Evolutionary conservation across 2,888 invertebrate genomes (phyloP), one percentile per base, ranked within the genome.

Genomic region (Drosophila atripex): DNA sequence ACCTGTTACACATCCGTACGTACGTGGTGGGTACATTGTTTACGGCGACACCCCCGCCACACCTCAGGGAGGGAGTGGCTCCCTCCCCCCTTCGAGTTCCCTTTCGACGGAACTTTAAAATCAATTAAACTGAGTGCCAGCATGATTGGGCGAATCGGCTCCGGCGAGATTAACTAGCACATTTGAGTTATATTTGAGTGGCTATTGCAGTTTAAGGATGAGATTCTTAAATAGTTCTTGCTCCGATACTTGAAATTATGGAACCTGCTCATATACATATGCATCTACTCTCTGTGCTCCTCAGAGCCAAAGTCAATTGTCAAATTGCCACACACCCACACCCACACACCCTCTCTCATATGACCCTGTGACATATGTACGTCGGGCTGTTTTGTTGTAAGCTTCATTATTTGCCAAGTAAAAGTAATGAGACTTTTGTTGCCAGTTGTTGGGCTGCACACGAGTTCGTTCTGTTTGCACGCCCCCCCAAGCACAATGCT

Each of bases 401-500:
- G 85, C 76, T 78, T 86, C 82, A 87, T 87, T 84, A 84, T 84
- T 84, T 84, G 87, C 87, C 86, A 85, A 84, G 86, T 78, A 87
- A 87, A 84, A 84, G 87, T 85, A 84, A 84, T 84, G 87, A 84
- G 87, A 87, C 86, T 82, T 86, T 83, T 83, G 83, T 84, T 83
- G 86, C 84, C 85, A 7, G 9, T 86, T 76, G 85, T 83, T 86
- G 83, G 78, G 85, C 80, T 80, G 76, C 85, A 86, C 86, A 77
- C 52, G 50, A 60, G 47, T 71, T 60, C 61, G 60, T 55, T 71
- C 46, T 63, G 45, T 54, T 54, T 64, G 51, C 65, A 39, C 64
- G 18, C 49, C 21, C 43, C n/a, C 53, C n/a, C 46, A 52, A 11
- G 14, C 14, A 38, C 57, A 57, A 57, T 57, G 57, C 51, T 39